phyloP scores from a whole-genome alignment of 2,888 invertebrate species.

The Ellobium chinense region DNA sequence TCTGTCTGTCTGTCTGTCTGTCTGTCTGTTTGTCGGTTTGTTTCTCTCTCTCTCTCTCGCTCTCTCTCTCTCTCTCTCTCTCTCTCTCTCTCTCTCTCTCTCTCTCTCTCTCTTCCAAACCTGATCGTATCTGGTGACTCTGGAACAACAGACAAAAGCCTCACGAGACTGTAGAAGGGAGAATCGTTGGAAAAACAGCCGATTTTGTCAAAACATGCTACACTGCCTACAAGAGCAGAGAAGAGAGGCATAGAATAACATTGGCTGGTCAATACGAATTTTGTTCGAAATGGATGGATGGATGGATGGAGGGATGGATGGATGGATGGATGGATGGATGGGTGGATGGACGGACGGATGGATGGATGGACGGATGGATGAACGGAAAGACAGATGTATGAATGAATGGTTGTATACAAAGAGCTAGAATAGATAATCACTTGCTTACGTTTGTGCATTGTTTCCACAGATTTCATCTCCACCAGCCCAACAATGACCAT shows the following conservation, averaged over 20 bases:
- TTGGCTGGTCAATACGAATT: background rate
- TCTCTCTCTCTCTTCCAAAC: background rate
- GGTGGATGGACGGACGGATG: background rate
- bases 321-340: background rate
- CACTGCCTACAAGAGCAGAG: no score
- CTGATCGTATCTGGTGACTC: background rate
- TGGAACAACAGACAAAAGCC: background rate
- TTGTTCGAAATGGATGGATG: background rate
- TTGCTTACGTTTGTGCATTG: background rate
- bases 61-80: background rate
- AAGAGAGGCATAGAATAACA: no score
- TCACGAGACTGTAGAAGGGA: background rate
- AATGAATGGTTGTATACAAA: background rate
- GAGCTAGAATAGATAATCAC: background rate
- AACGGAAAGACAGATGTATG: background rate
- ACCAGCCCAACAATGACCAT: background rate
- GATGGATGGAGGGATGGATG: background rate
- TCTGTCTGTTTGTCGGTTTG: no score
- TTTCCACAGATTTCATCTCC: background rate
- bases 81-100: background rate
- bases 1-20: background rate
- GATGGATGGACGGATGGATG: background rate
- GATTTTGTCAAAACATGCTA: background rate
- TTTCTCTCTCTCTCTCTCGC: background rate
- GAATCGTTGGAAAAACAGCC: background rate